Conservation (phyloP, 2,797 vertebrate species). For the Sebastes jordani region DNA sequence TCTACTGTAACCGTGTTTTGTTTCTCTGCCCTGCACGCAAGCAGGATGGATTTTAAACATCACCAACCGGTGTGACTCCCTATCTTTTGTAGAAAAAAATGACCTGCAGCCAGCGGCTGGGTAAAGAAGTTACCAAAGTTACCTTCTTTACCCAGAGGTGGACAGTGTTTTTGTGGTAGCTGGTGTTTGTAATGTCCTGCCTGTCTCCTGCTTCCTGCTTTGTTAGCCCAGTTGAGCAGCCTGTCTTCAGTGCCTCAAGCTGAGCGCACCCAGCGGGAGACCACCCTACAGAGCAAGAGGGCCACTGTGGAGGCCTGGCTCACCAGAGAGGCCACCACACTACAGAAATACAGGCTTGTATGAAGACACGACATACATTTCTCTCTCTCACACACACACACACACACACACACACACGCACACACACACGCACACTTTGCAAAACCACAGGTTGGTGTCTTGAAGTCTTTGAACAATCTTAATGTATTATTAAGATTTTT, state of each 20-base stretch:
- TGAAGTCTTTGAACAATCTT: no score
- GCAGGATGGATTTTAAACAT: background rate
- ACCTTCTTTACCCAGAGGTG: no score
- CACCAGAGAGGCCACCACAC: conserved; percentile 92
- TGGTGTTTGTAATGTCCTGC: background rate
- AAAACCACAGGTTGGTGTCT: no score
- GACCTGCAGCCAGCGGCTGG: background rate
- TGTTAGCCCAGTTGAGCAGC: conserved; percentile 89
- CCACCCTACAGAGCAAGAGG: conserved; percentile 90
- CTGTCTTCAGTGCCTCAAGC: conserved; percentile 87
- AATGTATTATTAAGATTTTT: no score
- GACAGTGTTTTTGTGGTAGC: background rate
- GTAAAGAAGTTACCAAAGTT: background rate
- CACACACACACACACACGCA: no score
- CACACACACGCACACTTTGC: no score
- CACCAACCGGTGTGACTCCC: background rate
- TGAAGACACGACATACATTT: conserved; percentile 24
- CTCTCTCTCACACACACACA: no score
- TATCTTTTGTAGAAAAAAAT: background rate
- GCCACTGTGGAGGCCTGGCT: conserved; percentile 92
- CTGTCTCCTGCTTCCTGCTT: background rate
- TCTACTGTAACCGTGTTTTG: background rate
- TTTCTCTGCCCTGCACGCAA: background rate
- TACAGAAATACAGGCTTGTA: conserved; percentile 96
- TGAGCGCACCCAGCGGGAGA: conserved; percentile 88